Evolutionary conservation across 2,797 vertebrate genomes (phyloP).

Genomic region (Clarias platycephalus): DNA sequence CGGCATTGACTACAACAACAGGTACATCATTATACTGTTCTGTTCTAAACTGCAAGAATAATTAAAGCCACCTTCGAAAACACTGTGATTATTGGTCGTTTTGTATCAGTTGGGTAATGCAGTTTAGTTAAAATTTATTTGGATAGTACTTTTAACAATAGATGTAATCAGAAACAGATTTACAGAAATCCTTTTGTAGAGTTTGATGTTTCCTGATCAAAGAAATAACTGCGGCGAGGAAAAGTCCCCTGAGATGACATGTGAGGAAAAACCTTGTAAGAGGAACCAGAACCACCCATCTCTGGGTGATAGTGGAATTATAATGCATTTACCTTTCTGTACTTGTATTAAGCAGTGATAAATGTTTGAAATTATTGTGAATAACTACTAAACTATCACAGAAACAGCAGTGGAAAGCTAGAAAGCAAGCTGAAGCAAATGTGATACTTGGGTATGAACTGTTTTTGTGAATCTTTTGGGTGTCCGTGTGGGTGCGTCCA

Average conservation of each 20-base stretch:
- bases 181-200: not conserved
- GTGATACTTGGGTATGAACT: not conserved
- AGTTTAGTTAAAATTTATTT: not conserved
- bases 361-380: not conserved
- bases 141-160: too few relatives aligned
- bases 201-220: not conserved
- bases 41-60: not conserved
- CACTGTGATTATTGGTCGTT: not conserved
- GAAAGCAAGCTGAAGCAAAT: not conserved
- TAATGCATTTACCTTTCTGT: not conserved
- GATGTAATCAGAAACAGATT: not conserved
- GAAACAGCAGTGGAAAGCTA: not conserved
- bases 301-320: not conserved
- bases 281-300: not conserved
- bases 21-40: slow-evolving; percentile 70
- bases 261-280: not conserved
- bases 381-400: not conserved
- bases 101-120: not conserved
- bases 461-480: not conserved
- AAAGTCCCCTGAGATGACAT: not conserved
- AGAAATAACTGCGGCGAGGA: not conserved
- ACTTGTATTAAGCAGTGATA: not conserved
- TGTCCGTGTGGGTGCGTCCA: not conserved
- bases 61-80: not conserved
- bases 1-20: slow-evolving; percentile 94